These are phyloP conservation scores for Syrrhaptes paradoxus DNA, from an alignment of 2,113 vertebrate species.

Conservation along the genomic window DNA sequence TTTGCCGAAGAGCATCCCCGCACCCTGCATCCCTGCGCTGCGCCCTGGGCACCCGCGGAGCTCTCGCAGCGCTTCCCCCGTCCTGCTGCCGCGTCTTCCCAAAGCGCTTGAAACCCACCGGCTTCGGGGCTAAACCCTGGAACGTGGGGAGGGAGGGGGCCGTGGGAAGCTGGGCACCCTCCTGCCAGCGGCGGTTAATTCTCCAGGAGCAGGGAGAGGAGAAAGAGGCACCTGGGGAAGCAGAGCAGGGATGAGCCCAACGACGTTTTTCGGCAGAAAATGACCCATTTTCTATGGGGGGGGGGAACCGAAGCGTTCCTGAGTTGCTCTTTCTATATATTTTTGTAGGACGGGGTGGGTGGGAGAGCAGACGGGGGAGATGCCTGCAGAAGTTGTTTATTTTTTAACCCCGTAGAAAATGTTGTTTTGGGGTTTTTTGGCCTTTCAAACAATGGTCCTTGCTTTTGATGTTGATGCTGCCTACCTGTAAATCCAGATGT, in stretches of 20 bases:
- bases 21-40: background rate
- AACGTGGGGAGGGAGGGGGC: background rate
- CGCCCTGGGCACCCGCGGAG: accelerated
- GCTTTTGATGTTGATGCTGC: constrained; percentile 68
- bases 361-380: constrained; percentile 17
- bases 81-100: background rate
- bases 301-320: background rate
- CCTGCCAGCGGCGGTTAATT: accelerated
- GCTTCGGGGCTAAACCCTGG: background rate
- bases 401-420: constrained; percentile 27
- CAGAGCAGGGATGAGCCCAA: background rate
- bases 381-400: constrained; percentile 23
- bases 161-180: accelerated
- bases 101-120: background rate
- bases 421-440: constrained; percentile 25
- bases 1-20: background rate
- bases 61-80: accelerated
- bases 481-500: constrained; percentile 62
- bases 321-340: constrained; percentile 54
- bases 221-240: background rate
- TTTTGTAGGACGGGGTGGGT: constrained; percentile 45
- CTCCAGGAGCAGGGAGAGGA: background rate
- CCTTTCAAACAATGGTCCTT: constrained; percentile 61
- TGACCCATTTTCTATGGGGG: background rate
- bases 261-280: background rate